phyloP scores from a whole-genome alignment of 1,140 invertebrate species.

The Dendrolimus kikuchii region DNA sequence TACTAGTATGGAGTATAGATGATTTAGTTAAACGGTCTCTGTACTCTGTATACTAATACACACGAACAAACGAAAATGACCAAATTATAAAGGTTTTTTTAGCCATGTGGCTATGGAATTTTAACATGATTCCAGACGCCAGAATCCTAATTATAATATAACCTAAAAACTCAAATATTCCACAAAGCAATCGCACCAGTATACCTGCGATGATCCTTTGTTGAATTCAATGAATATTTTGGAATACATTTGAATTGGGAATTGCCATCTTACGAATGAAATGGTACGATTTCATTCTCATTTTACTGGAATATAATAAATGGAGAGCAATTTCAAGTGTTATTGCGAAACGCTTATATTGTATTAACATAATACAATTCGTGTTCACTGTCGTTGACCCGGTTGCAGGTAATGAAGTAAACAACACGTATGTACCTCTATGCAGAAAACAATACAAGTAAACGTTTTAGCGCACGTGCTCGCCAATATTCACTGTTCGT shows the following conservation, averaged over 20 bases:
- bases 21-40: too few species aligned
- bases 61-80: too few species aligned
- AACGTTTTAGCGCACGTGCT: conserved; percentile 29
- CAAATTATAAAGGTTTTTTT: too few species aligned
- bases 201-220: background rate
- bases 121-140: too few species aligned
- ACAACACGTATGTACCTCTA: conserved; percentile 18
- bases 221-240: conserved; percentile 5
- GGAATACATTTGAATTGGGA: background rate
- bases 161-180: background rate
- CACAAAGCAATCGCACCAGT: background rate
- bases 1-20: too few species aligned
- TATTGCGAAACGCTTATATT: conserved; percentile 13
- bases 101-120: too few species aligned
- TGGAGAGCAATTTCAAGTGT: conserved; percentile 8
- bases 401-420: conserved; percentile 18
- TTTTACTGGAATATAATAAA: conserved; percentile 1
- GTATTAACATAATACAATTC: conserved; percentile 26
- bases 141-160: too few species aligned
- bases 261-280: background rate
- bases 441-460: conserved; percentile 5
- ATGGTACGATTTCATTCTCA: background rate
- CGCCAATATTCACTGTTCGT: conserved; percentile 37
- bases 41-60: too few species aligned
- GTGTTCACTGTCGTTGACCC: conserved; percentile 30